Percentiles rank a stretch among this genome's conserved stretches.
Evolutionary conservation across 1,140 invertebrate genomes (phyloP).

Genomic region (Oryctes rhinoceros): DNA sequence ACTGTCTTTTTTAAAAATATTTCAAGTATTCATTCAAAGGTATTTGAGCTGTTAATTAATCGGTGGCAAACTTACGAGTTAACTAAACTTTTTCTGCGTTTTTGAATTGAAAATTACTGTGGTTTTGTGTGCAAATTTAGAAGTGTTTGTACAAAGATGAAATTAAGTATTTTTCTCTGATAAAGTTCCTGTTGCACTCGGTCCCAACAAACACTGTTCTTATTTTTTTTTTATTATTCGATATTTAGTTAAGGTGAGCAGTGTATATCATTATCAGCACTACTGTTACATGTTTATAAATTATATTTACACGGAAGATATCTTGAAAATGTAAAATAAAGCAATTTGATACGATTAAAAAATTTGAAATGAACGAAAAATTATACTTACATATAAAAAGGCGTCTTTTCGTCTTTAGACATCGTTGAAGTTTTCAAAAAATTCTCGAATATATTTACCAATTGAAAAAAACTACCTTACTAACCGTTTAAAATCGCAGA

Average conservation of each 20-base stretch:
- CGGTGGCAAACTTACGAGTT: too few species aligned
- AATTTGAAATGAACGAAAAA: neutral
- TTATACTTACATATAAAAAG: slow-evolving; percentile 6
- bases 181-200: slow-evolving; percentile 14
- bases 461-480: neutral
- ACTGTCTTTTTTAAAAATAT: too few species aligned
- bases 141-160: neutral
- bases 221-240: slow-evolving; percentile 7
- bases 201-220: neutral
- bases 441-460: neutral
- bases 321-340: too few species aligned
- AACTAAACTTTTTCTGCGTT: too few species aligned
- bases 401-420: neutral
- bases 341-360: neutral
- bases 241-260: neutral
- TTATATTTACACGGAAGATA: too few species aligned
- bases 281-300: neutral
- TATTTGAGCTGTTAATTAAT: too few species aligned
- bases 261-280: neutral
- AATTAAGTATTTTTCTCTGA: neutral
- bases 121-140: too few species aligned
- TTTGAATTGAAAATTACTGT: too few species aligned
- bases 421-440: neutral
- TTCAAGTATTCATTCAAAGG: too few species aligned
- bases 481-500: slow-evolving; percentile 3